A percentile compares a stretch with the other conserved stretches of the same genome.
phyloP scores from a whole-genome alignment of 2,797 vertebrate species.

The Odontamblyopus rebecca region DNA sequence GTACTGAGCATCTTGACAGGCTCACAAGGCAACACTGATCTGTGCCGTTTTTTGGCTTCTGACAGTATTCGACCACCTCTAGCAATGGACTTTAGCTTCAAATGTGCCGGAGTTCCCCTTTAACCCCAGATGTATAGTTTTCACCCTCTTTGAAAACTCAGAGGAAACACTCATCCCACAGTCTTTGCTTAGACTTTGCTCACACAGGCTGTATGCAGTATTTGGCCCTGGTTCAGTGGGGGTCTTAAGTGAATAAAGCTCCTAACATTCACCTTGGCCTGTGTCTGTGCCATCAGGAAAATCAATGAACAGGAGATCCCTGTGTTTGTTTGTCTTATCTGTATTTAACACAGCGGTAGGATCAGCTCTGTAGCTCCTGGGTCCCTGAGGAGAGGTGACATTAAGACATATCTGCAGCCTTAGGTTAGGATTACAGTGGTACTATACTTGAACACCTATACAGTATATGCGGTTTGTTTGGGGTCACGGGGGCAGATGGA shows the following conservation, averaged over 20 bases:
- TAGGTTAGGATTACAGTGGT: background rate
- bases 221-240: conserved; percentile 23
- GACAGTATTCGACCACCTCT: no score
- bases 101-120: no score
- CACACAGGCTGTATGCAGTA: conserved; percentile 8
- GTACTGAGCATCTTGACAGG: no score
- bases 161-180: background rate
- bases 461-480: background rate
- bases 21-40: no score
- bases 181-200: conserved; percentile 27
- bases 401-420: background rate
- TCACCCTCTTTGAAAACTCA: background rate
- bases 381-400: background rate
- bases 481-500: background rate
- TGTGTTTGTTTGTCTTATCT: conserved; percentile 16
- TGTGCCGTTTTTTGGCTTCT: no score
- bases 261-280: conserved; percentile 32
- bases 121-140: no score
- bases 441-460: background rate
- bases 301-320: conserved; percentile 22
- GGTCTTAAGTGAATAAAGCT: conserved; percentile 24
- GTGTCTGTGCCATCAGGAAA: conserved; percentile 20
- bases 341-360: conserved; percentile 10
- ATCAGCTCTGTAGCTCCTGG: background rate
- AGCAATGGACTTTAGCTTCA: no score